Evolutionary conservation across 1,140 invertebrate species (phyloP), one percentile per base, ranked within the genome.

Genomic region (Eumeta japonica): DNA sequence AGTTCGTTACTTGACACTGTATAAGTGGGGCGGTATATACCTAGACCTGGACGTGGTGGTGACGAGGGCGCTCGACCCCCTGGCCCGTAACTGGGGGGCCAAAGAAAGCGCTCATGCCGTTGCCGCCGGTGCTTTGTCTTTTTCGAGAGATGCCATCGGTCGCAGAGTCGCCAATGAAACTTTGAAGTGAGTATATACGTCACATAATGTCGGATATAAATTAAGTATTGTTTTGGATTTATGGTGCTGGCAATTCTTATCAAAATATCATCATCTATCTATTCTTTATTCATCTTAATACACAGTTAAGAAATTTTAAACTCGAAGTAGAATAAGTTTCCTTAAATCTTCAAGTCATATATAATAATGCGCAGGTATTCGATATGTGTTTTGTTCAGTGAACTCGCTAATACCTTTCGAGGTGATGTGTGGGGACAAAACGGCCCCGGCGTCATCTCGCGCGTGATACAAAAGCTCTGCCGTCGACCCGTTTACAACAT

Each of bases 381-480:
- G n/a, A n/a, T n/a, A n/a, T n/a, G n/a, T n/a, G n/a, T n/a, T n/a
- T n/a, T n/a, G n/a, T n/a, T n/a, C n/a, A n/a, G n/a, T n/a, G n/a
- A n/a, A n/a, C n/a, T n/a, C n/a, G n/a, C n/a, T n/a, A n/a, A n/a
- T 3, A 81, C 83, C 52, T 88, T 85, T 49, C 72, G 76, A 11
- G 82, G 81, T 7, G 49, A 77, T 16, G 56, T 80, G 42, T 89
- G 86, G 86, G 83, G 85, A 1, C 75, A 84, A 47, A 89, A 87
- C 51, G 87, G 87, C 0, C 86, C 86, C 1, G 83, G 83, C 0
- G 84, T 88, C 0, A 82, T 90, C 12, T 87, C 85, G 0, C 77
- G 84, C 28, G 77, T 81, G 0, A 55, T 87, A 1, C 71, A 81
- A 45, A 71, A 78, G 30, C 53, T 82, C 4, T 89, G 87, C 44